Evolutionary conservation across 1,140 invertebrate genomes (phyloP), one percentile per base, ranked within the genome.

Genomic region (Aphelenchoides avenae): DNA sequence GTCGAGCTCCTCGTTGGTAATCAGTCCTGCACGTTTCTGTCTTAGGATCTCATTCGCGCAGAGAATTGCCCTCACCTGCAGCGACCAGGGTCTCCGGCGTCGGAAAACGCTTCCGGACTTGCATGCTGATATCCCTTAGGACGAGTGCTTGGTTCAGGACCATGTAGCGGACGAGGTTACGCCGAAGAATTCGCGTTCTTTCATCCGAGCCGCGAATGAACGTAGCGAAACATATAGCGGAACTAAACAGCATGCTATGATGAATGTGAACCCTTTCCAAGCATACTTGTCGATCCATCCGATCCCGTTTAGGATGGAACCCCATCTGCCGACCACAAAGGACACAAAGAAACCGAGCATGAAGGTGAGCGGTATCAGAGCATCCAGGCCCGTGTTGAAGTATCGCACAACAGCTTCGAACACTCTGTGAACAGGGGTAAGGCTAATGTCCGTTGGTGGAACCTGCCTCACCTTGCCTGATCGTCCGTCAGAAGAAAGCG

Each of bases 141-240:
- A 64, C 64, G n/a, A 68, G 33, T 47, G 65, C 62, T 44, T 68
- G 65, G 31, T 42, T 64, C 18, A 68, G 27, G n/a, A 68, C 65
- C 60, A 71, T 71, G 40, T 65, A 68, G 27, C 65, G 63, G 34
- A 68, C 41, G 5, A 68, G 22, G 18, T 46, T 71, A 34, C 65
- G 46, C 15, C 65, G 42, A 9, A 57, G 87, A 27, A 92, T 81
- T 48, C 89, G 83, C 13, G 87, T 87, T 56, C 87, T 83, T 60
- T 91, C 89, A 75, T 91, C 89, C 15, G 41, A 9, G 15, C 66
- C 66, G 18, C 57, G 62, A 27, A 68, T 70, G 30, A 57, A 70
- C n/a, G 50, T 75, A 5, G 71, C 68, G 39, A 67, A 67, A 18
- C 43, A 39, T n/a, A 67, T 42, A 3, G 65, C 65, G 5, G 65